A percentile compares a stretch with the other conserved stretches of the same genome.
phyloP scores from a whole-genome alignment of 2,888 invertebrate species.

The Sympetrum striolatum region DNA sequence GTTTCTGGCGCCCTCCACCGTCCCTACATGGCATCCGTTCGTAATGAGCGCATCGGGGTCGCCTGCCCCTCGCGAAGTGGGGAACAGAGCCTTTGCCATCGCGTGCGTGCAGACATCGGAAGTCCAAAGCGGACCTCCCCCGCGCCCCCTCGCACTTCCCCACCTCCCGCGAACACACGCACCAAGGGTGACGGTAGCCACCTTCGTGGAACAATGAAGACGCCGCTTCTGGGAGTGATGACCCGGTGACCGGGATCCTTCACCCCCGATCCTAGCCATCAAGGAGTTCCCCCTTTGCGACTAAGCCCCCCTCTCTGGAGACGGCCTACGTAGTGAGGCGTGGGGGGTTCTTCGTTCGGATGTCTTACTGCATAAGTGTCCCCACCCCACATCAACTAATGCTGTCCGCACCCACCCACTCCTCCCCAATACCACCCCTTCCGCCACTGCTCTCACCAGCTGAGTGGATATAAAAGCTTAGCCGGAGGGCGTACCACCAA shows the following conservation, averaged over 20 bases:
- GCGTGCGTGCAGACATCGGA: conserved; percentile 17
- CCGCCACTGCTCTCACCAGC: not conserved
- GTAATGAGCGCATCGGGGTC: conserved; percentile 40
- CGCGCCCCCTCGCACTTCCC: not conserved
- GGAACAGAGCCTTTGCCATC: not conserved
- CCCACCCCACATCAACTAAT: not conserved
- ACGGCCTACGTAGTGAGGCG: not conserved
- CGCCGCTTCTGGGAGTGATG: not conserved
- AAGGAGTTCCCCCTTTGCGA: not conserved
- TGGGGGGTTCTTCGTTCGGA: not conserved
- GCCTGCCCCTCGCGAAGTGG: not conserved
- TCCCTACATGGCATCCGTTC: conserved; percentile 35
- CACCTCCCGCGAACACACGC: not conserved
- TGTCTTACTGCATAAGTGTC: not conserved
- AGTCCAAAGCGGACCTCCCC: not conserved
- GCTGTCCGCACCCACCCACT: not conserved
- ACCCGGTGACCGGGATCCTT: conserved; percentile 35
- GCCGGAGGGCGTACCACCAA: not conserved
- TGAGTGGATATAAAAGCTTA: conserved; percentile 1
- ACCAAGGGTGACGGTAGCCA: not conserved
- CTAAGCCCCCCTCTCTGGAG: not conserved
- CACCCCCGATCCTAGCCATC: not conserved
- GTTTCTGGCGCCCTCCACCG: not conserved
- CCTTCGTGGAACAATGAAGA: not conserved
- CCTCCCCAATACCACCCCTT: not conserved